Conservation (phyloP, 92 coral and sea anemone species). For the Heteractis magnifica region DNA sequence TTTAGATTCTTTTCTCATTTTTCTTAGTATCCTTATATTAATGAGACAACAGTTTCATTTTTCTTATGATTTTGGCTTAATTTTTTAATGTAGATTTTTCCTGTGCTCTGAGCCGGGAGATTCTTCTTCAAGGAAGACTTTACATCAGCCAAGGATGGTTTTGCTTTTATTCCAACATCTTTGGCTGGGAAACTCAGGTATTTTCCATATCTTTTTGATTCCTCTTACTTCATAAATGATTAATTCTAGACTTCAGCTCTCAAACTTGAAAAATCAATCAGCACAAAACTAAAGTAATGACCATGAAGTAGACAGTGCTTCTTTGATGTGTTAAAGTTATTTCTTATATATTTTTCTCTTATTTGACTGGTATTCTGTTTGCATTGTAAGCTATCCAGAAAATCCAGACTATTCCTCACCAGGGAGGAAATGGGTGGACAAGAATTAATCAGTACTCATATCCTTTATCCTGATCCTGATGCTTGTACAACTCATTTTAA, state of each 20-base stretch:
- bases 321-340: no score
- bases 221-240: conserved; percentile 63
- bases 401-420: no score
- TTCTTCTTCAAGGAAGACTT: conserved; percentile 92
- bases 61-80: background rate
- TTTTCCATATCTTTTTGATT: conserved; percentile 1
- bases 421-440: no score
- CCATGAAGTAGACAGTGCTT: no score
- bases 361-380: background rate
- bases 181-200: conserved; percentile 99
- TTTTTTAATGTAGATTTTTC: conserved; percentile 65
- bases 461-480: no score
- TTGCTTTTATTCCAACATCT: conserved; percentile 97
- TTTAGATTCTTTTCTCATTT: no score
- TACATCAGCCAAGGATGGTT: conserved; percentile 92
- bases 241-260: background rate
- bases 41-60: background rate
- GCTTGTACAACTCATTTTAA: no score
- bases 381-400: no score
- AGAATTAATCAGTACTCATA: no score
- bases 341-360: background rate
- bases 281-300: no score
- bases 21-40: no score
- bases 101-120: conserved; percentile 97
- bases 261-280: background rate